These are phyloP conservation scores for Tetragonula carbonaria DNA, from an alignment of 2,888 invertebrate species.

Conservation along the genomic window DNA sequence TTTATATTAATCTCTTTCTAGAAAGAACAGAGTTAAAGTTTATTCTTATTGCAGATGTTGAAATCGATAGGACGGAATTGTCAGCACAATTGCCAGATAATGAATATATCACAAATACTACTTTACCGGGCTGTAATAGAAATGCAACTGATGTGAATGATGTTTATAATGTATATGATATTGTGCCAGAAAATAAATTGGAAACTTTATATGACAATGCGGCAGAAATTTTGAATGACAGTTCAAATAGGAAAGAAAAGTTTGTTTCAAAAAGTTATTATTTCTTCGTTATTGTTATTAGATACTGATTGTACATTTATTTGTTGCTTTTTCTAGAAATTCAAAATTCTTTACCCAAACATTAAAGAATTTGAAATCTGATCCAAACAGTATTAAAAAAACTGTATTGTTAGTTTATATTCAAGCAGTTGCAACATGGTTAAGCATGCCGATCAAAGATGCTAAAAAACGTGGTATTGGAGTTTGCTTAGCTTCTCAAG, in stretches of 20 bases:
- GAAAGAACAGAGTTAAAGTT: background rate
- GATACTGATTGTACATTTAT: constrained; percentile 1
- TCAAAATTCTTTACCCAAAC: constrained; percentile 70
- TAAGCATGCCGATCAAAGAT: constrained; percentile 73
- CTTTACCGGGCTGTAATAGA: constrained; percentile 78
- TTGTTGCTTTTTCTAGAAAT: constrained; percentile 57
- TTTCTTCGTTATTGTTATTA: background rate
- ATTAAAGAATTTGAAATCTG: constrained; percentile 58
- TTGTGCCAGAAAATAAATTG: constrained; percentile 77
- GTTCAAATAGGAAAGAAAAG: constrained; percentile 56
- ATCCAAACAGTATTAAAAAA: constrained; percentile 68
- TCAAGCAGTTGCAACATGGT: constrained; percentile 74
- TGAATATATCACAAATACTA: constrained; percentile 58
- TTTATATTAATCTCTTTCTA: background rate
- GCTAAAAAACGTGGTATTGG: constrained; percentile 68
- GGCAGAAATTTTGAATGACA: constrained; percentile 64
- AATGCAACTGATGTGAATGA: constrained; percentile 75
- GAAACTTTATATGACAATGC: constrained; percentile 72
- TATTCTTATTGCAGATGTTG: constrained; percentile 86
- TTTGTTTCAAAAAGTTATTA: constrained; percentile 49
- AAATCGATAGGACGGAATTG: constrained; percentile 59
- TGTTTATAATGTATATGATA: constrained; percentile 80
- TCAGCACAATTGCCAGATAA: constrained; percentile 48
- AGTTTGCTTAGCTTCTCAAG: constrained; percentile 70
- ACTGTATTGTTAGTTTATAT: constrained; percentile 77